Evolutionary conservation across 92 coral and sea anemone genomes (phyloP).

Genomic region (Zoanthus gigantus): DNA sequence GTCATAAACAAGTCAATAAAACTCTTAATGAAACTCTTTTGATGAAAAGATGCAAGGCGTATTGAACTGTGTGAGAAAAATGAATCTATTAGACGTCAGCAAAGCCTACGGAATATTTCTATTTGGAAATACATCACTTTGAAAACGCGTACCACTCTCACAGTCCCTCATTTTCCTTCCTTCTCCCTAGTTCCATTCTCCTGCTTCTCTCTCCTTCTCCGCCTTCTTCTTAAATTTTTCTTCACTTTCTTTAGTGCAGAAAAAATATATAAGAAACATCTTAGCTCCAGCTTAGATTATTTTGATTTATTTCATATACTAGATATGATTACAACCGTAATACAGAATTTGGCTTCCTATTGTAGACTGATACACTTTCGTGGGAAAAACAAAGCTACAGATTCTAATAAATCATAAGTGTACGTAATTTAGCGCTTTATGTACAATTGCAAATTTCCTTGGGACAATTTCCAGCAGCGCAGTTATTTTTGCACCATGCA

Average conservation of each 20-base stretch:
- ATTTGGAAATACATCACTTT: too few species aligned
- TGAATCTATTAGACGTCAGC: too few species aligned
- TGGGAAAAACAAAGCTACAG: not conserved
- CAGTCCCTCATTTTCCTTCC: not conserved
- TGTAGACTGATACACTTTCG: not conserved
- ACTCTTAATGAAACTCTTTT: too few species aligned
- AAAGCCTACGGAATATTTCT: too few species aligned
- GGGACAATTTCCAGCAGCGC: conserved; percentile 36
- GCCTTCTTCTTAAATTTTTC: not conserved
- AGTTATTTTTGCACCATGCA: conserved; percentile 21
- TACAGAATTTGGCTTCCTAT: not conserved
- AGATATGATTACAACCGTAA: not conserved
- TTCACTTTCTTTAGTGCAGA: not conserved
- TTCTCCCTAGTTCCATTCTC: not conserved
- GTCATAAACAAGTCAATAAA: too few species aligned
- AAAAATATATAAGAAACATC: not conserved
- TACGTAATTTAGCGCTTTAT: not conserved
- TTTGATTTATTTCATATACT: not conserved
- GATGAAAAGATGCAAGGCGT: too few species aligned
- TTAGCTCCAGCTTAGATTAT: not conserved
- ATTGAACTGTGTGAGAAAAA: too few species aligned
- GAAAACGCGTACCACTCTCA: not conserved
- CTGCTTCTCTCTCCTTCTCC: not conserved
- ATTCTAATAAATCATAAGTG: not conserved
- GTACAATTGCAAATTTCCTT: conserved; percentile 2